Evolutionary conservation across 2,797 vertebrate species (phyloP).

Genomic region (Cryptoprocta ferox): DNA sequence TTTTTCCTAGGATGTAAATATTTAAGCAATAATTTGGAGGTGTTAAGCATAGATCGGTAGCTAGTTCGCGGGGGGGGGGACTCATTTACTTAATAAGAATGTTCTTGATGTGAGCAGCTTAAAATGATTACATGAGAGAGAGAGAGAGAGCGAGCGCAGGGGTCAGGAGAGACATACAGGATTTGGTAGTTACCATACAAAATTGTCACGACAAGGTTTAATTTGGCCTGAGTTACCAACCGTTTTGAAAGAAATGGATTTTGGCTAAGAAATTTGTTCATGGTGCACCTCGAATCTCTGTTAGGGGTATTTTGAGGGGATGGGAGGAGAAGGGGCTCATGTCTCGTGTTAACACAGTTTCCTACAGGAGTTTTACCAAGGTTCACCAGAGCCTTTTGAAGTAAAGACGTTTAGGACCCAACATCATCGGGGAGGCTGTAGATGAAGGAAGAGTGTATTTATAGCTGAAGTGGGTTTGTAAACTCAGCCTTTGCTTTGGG

Average conservation of each 20-base stretch:
- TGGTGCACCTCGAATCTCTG: background rate
- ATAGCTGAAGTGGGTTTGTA: constrained; percentile 74
- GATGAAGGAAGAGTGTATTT: constrained; percentile 67
- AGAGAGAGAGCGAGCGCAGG: background rate
- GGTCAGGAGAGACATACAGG: background rate
- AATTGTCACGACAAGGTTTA: constrained; percentile 17
- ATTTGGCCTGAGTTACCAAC: constrained; percentile 44
- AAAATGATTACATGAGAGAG: background rate
- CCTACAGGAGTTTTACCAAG: background rate
- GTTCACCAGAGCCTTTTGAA: constrained; percentile 7
- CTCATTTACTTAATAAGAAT: constrained; percentile 25
- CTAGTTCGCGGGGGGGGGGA: background rate
- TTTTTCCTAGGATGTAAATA: constrained; percentile 31
- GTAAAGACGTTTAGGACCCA: constrained; percentile 46
- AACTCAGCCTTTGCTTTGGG: constrained; percentile 79
- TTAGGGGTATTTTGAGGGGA: background rate
- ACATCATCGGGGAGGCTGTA: background rate
- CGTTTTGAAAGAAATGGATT: constrained; percentile 41
- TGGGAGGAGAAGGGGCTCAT: background rate
- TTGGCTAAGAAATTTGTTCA: background rate
- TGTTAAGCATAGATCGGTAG: constrained; percentile 48
- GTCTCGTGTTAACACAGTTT: background rate
- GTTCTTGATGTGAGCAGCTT: background rate
- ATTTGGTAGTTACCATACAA: constrained; percentile 26
- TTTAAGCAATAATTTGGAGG: constrained; percentile 34